These are phyloP conservation scores for Sakesphorus luctuosus DNA, from an alignment of 2,113 vertebrate species.

Conservation along the genomic window DNA sequence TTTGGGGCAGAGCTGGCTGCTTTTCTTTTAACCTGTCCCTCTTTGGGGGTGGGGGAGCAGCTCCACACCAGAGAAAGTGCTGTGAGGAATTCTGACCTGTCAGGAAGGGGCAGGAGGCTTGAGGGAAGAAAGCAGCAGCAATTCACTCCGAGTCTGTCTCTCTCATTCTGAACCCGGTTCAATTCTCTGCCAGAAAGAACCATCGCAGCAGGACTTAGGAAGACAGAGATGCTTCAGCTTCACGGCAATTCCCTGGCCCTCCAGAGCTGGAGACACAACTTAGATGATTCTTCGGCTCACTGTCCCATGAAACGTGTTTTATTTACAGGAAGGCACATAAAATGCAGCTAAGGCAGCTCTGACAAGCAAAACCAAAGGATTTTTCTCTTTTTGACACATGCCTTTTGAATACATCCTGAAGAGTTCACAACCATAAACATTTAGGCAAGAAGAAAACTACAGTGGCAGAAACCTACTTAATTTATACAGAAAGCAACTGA, in stretches of 20 bases:
- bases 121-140: neutral
- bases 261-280: neutral
- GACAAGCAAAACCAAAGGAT: neutral
- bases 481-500: neutral
- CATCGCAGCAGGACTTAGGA: slow-evolving; percentile 31
- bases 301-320: neutral
- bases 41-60: neutral
- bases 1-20: neutral
- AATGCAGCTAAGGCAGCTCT: slow-evolving; percentile 3
- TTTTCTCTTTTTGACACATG: neutral
- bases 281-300: neutral
- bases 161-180: neutral
- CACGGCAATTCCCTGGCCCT: neutral
- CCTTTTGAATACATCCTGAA: neutral
- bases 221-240: neutral
- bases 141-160: neutral
- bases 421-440: neutral
- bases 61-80: neutral
- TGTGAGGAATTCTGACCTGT: neutral
- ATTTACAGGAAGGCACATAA: neutral
- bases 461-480: neutral
- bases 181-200: slow-evolving; percentile 5
- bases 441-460: neutral
- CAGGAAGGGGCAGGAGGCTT: fast-evolving
- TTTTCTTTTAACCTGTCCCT: neutral